Evolutionary conservation across 2,797 vertebrate genomes (phyloP).

Genomic region (Pteronotus mesoamericanus): DNA sequence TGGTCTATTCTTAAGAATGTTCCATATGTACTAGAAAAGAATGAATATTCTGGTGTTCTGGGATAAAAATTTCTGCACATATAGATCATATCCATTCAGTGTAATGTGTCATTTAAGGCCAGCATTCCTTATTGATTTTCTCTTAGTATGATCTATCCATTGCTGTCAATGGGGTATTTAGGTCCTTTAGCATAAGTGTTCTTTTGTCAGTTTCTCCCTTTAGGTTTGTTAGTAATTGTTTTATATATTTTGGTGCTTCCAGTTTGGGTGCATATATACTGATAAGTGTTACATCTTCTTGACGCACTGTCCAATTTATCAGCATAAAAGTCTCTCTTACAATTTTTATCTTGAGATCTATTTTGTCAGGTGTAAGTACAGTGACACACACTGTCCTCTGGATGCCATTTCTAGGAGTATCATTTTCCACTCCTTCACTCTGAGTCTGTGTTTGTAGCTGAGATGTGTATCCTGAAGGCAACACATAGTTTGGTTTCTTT

Average conservation of each 20-base stretch:
- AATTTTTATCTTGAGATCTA: neutral
- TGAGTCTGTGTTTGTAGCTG: neutral
- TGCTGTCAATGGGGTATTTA: neutral
- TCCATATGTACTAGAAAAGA: too few relatives aligned
- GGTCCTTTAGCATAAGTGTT: neutral
- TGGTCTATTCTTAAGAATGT: too few relatives aligned
- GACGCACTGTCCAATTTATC: neutral
- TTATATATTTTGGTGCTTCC: neutral
- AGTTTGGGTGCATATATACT: neutral
- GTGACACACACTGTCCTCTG: neutral
- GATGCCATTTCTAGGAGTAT: neutral
- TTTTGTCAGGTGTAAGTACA: neutral
- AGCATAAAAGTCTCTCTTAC: neutral
- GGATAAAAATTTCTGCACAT: too few relatives aligned
- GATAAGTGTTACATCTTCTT: neutral
- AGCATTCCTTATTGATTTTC: neutral
- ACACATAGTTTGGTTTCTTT: neutral
- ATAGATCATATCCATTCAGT: neutral
- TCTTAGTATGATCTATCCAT: neutral
- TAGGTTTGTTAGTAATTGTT: neutral
- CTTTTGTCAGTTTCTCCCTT: neutral
- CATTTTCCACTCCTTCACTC: neutral
- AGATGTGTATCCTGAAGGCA: neutral
- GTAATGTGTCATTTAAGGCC: neutral
- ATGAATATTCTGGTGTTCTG: too few relatives aligned